These are phyloP conservation scores for Drosophila kepulauana DNA, from an alignment of 1,140 invertebrate species.

Conservation along the genomic window DNA sequence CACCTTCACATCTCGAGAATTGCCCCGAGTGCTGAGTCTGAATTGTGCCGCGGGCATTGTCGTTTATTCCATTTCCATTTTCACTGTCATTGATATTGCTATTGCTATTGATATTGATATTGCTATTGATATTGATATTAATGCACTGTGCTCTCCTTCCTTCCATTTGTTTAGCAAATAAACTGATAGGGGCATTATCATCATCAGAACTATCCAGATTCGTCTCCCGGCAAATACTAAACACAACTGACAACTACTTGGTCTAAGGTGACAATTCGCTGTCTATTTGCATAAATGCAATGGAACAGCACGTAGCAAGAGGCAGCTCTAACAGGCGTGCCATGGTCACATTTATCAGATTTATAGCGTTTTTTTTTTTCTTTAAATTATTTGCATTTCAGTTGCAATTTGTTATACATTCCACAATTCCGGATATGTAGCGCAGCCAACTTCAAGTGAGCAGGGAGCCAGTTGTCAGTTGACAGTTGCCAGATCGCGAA, in stretches of 20 bases:
- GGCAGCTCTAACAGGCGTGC: constrained; percentile 4
- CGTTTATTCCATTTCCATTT: constrained; percentile 4
- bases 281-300: constrained; percentile 18
- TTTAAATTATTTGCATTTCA: not conserved
- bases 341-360: constrained; percentile 7
- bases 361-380: not conserved
- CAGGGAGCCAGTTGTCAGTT: not conserved
- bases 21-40: constrained; percentile 5
- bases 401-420: not conserved
- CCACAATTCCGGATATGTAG: not conserved
- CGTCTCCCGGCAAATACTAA: constrained; percentile 15
- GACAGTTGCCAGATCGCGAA: not conserved
- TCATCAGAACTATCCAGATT: constrained; percentile 15
- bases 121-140: constrained; percentile 20
- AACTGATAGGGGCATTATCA: not conserved
- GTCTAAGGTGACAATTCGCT: not conserved
- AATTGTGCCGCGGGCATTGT: constrained; percentile 15
- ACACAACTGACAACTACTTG: constrained; percentile 6
- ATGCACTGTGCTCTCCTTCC: constrained; percentile 3
- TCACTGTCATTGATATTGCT: not conserved
- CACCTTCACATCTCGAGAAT: constrained; percentile 16
- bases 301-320: constrained; percentile 7
- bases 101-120: constrained; percentile 5
- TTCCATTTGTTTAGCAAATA: not conserved
- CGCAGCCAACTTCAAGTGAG: not conserved